These are phyloP conservation scores for Boulengeromyrus knoepffleri DNA, from an alignment of 2,113 vertebrate genomes.

Conservation along the genomic window DNA sequence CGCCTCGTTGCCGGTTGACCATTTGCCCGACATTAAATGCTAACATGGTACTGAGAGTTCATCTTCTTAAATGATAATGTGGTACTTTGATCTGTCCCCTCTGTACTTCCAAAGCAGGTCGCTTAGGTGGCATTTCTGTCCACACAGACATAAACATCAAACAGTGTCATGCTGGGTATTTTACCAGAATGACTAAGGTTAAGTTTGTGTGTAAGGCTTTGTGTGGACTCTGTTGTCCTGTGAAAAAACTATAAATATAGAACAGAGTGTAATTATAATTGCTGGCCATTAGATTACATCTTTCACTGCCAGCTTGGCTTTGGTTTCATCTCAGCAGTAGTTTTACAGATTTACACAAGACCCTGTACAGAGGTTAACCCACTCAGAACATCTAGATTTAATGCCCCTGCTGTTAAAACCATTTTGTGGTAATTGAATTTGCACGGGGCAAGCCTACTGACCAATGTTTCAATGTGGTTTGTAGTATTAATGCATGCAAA, in stretches of 20 bases:
- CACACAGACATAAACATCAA: background rate
- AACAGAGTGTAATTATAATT: background rate
- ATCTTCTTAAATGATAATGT: background rate
- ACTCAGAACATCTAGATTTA: background rate
- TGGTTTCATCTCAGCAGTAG: background rate
- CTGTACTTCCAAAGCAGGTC: background rate
- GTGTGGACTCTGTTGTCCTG: background rate
- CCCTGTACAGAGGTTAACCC: background rate
- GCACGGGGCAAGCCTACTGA: background rate
- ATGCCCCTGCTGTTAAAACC: background rate
- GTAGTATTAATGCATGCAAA: background rate
- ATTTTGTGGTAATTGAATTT: background rate
- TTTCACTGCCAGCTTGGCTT: background rate
- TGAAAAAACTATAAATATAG: background rate
- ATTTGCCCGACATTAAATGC: background rate
- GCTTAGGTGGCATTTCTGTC: background rate
- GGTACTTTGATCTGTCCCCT: background rate
- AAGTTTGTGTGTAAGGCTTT: background rate
- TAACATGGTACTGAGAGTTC: background rate
- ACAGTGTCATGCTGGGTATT: background rate
- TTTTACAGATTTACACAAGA: background rate
- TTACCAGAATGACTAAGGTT: background rate
- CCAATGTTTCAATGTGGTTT: background rate
- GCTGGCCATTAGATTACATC: background rate
- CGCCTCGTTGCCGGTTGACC: background rate